A percentile compares a stretch with the other conserved stretches of the same genome.
Evolutionary conservation across 1,140 invertebrate species (phyloP).

Genomic region (Plectrocnemia conspersa): DNA sequence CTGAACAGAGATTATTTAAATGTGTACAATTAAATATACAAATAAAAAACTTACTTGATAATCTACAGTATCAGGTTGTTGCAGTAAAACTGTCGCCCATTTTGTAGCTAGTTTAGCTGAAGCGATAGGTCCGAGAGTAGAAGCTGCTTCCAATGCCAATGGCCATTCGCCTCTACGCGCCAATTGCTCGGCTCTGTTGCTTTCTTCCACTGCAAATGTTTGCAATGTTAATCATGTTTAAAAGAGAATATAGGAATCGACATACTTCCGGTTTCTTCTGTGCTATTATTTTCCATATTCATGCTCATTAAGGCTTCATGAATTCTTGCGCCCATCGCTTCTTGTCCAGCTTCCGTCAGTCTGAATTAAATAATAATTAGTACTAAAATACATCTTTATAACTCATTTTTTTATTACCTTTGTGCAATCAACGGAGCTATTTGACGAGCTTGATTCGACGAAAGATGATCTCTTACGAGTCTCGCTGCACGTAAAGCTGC

Average conservation of each 20-base stretch:
- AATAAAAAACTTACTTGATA: slow-evolving; percentile 16
- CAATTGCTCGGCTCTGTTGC: slow-evolving; percentile 25
- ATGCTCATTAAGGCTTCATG: slow-evolving; percentile 26
- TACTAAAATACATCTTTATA: slow-evolving; percentile 1
- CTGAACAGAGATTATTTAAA: slow-evolving; percentile 11
- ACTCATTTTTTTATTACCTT: slow-evolving; percentile 17
- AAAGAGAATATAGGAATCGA: slow-evolving; percentile 5
- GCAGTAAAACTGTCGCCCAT: slow-evolving; percentile 26
- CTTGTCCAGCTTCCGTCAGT: slow-evolving; percentile 31
- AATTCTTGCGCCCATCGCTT: slow-evolving; percentile 23
- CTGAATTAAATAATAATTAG: slow-evolving; percentile 15
- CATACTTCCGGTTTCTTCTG: slow-evolving; percentile 15
- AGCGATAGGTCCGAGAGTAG: slow-evolving; percentile 14
- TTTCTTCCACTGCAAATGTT: slow-evolving; percentile 16
- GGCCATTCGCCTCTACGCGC: slow-evolving; percentile 29
- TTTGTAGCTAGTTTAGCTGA: slow-evolving; percentile 22
- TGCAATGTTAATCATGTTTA: neutral
- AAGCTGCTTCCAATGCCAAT: slow-evolving; percentile 28
- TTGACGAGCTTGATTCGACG: slow-evolving; percentile 27
- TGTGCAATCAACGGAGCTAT: slow-evolving; percentile 30
- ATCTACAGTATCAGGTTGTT: slow-evolving; percentile 27
- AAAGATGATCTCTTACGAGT: slow-evolving; percentile 44
- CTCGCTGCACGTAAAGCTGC: slow-evolving; percentile 45
- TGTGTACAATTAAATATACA: slow-evolving; percentile 1
- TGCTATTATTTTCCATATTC: slow-evolving; percentile 15